Conservation (phyloP, 2,888 invertebrate species). For the Caenorhabditis japonica region DNA sequence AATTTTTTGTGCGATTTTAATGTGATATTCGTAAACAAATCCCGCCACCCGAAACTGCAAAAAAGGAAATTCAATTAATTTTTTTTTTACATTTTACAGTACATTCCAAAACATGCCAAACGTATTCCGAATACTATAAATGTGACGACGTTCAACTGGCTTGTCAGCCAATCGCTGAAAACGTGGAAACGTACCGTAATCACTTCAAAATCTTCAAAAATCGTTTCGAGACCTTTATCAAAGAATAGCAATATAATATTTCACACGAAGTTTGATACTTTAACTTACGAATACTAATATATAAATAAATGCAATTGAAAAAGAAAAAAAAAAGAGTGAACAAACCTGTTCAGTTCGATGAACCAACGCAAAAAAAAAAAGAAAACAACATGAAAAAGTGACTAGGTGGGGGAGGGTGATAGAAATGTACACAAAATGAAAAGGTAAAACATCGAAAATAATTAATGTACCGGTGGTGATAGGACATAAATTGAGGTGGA, state of each 20-base stretch:
- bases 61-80: too few species aligned
- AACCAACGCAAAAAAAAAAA: too few species aligned
- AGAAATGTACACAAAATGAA: slow-evolving; percentile 36
- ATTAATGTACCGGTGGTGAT: slow-evolving; percentile 21
- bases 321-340: too few species aligned
- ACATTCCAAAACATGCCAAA: slow-evolving; percentile 3
- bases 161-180: slow-evolving; percentile 10
- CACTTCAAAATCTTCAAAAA: slow-evolving; percentile 19
- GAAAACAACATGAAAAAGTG: slow-evolving; percentile 9
- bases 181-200: slow-evolving; percentile 10
- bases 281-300: slow-evolving; percentile 8
- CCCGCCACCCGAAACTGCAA: too few species aligned
- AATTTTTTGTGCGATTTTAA: too few species aligned
- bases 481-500: slow-evolving; percentile 27
- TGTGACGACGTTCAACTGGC: slow-evolving; percentile 25
- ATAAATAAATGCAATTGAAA: slow-evolving; percentile 21
- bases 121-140: slow-evolving; percentile 29
- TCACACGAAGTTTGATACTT: background rate
- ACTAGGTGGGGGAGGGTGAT: slow-evolving; percentile 13
- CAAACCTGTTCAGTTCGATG: slow-evolving; percentile 8
- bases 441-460: slow-evolving; percentile 5
- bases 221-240: slow-evolving; percentile 30
- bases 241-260: slow-evolving; percentile 14
- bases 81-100: slow-evolving; percentile 17
- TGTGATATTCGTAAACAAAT: too few species aligned